Conservation (phyloP, 2,888 invertebrate genomes). For the Synanthedon tipuliformis region DNA sequence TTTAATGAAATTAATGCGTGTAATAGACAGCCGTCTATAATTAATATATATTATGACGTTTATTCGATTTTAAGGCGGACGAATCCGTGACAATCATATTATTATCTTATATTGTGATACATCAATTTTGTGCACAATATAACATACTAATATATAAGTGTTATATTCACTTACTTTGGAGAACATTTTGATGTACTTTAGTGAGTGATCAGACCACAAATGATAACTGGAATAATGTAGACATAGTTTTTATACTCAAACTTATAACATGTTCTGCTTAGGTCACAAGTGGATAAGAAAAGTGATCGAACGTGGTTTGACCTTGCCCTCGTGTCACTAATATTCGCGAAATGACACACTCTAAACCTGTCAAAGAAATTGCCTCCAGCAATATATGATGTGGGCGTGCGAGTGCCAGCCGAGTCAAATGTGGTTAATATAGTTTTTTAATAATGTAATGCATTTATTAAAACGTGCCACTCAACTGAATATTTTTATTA, state of each 20-base stretch:
- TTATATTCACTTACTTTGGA: constrained; percentile 26
- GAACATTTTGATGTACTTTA: constrained; percentile 22
- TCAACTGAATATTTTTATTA: too few relatives aligned
- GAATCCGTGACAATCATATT: too few relatives aligned
- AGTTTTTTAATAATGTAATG: too few relatives aligned
- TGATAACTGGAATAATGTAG: constrained; percentile 19
- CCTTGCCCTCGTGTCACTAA: constrained; percentile 15
- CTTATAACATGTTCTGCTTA: constrained; percentile 15
- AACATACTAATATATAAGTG: background rate
- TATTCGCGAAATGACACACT: constrained; percentile 11
- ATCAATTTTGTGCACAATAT: too few relatives aligned
- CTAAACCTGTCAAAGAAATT: constrained; percentile 3
- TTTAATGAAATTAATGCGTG: too few relatives aligned
- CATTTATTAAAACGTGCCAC: too few relatives aligned
- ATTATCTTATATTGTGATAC: too few relatives aligned
- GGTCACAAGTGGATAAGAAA: constrained; percentile 25
- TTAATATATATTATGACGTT: too few relatives aligned
- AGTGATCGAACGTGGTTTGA: constrained; percentile 17
- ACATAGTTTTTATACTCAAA: constrained; percentile 26
- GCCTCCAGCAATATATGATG: background rate
- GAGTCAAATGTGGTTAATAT: too few relatives aligned
- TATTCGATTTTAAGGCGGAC: too few relatives aligned
- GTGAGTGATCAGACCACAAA: constrained; percentile 18
- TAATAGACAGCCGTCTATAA: too few relatives aligned
- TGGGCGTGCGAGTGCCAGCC: background rate